A percentile compares a stretch with the other conserved stretches of the same genome.
Evolutionary conservation across 2,113 vertebrate genomes (phyloP).

Genomic region (Mixornis gularis): DNA sequence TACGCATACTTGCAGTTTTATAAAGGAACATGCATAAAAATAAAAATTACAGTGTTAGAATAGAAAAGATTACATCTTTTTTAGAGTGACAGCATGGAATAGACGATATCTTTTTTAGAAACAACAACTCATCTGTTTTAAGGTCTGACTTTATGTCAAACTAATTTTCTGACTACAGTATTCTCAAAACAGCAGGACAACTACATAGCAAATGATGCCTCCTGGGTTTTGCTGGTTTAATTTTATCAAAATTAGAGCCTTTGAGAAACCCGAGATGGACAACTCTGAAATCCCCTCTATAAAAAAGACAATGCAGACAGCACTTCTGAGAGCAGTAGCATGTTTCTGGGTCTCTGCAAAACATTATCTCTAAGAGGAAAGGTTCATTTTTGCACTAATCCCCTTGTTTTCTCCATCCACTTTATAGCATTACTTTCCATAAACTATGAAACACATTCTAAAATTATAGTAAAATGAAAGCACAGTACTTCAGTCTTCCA

Average conservation of each 20-base stretch:
- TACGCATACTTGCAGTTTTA: background rate
- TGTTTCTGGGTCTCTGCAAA: background rate
- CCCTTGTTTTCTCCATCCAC: background rate
- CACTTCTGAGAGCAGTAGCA: background rate
- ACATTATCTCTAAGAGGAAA: background rate
- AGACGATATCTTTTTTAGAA: conserved; percentile 8
- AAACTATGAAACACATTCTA: background rate
- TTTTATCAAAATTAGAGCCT: background rate
- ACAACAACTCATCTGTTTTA: background rate
- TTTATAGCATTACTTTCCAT: background rate
- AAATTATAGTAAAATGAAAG: background rate
- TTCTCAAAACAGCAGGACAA: conserved; percentile 15
- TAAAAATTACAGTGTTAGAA: conserved; percentile 1
- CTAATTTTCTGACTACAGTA: conserved; percentile 24
- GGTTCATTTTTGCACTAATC: background rate
- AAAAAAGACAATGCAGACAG: background rate
- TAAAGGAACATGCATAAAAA: background rate
- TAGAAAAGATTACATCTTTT: background rate
- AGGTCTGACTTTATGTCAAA: conserved; percentile 16
- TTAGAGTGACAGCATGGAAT: background rate
- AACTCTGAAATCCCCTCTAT: background rate
- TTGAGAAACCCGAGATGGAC: background rate
- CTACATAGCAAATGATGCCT: background rate
- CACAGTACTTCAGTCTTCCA: conserved; percentile 1
- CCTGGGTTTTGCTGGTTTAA: conserved; percentile 7